These are phyloP conservation scores for Agrochola lota DNA, from an alignment of 2,888 invertebrate genomes.

Conservation along the genomic window DNA sequence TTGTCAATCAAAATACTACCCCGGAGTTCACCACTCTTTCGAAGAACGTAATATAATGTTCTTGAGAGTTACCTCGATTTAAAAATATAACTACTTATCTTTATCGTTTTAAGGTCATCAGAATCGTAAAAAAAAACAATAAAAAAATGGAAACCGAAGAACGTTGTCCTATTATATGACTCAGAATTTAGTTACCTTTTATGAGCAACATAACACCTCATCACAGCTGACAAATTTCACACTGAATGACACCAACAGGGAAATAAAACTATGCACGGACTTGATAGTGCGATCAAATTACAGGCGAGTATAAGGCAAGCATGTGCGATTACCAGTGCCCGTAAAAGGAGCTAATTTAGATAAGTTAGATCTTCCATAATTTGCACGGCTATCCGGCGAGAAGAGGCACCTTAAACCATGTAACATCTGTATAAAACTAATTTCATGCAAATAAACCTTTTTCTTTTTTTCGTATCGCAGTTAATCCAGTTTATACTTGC, in stretches of 20 bases:
- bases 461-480: conserved; percentile 8
- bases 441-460: conserved; percentile 54
- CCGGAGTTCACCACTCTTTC: not conserved
- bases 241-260: conserved; percentile 8
- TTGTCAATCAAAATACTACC: not conserved
- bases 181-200: not conserved
- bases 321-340: conserved; percentile 26
- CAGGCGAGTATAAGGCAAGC: conserved; percentile 41
- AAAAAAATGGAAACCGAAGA: not conserved
- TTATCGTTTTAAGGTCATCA: not conserved
- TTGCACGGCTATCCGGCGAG: conserved; percentile 57
- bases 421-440: conserved; percentile 60
- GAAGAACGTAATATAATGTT: not conserved
- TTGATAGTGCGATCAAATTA: conserved; percentile 40
- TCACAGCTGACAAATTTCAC: conserved; percentile 32
- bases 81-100: not conserved
- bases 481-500: conserved; percentile 34
- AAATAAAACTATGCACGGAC: conserved; percentile 35
- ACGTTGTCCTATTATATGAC: not conserved
- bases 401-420: conserved; percentile 35
- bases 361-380: conserved; percentile 57
- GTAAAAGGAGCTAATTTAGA: conserved; percentile 55
- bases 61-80: not conserved
- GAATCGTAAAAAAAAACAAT: not conserved
- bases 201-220: conserved; percentile 8